Evolutionary conservation across 1,140 invertebrate genomes (phyloP), one percentile per base, ranked within the genome.

Genomic region (Gryon sp.): DNA sequence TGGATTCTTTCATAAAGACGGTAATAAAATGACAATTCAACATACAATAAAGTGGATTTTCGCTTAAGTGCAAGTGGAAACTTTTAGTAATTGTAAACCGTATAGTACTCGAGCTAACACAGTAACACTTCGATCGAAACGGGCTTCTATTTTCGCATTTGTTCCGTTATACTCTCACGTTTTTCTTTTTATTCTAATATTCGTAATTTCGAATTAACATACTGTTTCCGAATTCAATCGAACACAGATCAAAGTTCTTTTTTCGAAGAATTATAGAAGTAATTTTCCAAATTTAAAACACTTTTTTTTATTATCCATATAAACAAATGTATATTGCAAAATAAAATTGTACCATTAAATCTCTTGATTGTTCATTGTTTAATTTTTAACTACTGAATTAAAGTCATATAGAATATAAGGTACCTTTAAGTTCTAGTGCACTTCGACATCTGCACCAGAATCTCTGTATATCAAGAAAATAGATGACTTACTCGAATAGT

Each of bases 51-150:
- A 85, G 77, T 82, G 77, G 78, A 84, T 83, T 82, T 82, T 72
- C 72, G 72, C 38, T 77, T 48, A 55, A 69, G 53, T 68, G 65
- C 63, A 69, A 83, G 81, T 80, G 79, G 75, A 83, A 84, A 86
- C 81, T 85, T 84, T 86, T 80, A 80, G 80, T 83, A 83, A 86
- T 85, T 85, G 83, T 83, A 83, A 85, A 86, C 79, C 72, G 78
- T 83, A 85, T 84, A 80, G 76, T 72, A 79, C 76, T 80, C 78
- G 80, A 84, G 69, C 80, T 80, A 80, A 81, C 85, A 78, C 79
- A 59, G 73, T 84, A 84, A 84, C 82, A 78, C 59, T 76, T 81
- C 68, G 68, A 68, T 75, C 46, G 69, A 36, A 50, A 43, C 30
- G 45, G 52, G n/a, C 63, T 65, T 62, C 69, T 70, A 38, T 65